Evolutionary conservation across 1,140 invertebrate genomes (phyloP), one percentile per base, ranked within the genome.

Genomic region (Conus betulinus): DNA sequence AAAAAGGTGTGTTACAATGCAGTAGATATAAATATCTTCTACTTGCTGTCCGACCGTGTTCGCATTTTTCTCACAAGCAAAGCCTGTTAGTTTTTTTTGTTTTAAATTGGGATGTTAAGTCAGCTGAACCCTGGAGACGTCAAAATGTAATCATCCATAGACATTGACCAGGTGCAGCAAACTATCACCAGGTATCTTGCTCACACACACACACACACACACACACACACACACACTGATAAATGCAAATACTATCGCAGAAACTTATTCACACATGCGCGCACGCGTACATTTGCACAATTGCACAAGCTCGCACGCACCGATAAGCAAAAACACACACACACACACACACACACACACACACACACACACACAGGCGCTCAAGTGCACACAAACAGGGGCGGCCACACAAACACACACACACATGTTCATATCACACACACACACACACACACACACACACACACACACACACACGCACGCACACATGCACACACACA

Each of bases 261-360:
- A 60, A 60, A 55, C 81, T 55, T 52, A 83, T 2, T 7, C 51
- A 83, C 81, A 55, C 81, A 83, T 52, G 23, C 81, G 55, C 81
- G 23, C 81, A 83, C 81, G 25, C 55, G 17, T 5, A 63, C 20
- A 85, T 17, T 51, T 20, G 17, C 39, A 51, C 51, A 17, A 5
- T 25, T 5, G 25, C 17, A 51, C 78, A 81, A 8, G 51, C 78
- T 25, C 8, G 51, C 13, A 81, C 27, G 51, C 27, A 81, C 5
- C 6, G 10, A 1, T 27, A 79, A 17, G 25, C 78, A 79, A 7
- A 79, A 13, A 79, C 78, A 79, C 78, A 79, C 78, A 79, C 78
- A 79, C 78, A 79, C 78, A 79, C 78, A 79, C 78, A 79, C 78
- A 79, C 78, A 79, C 78, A 79, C 78, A 81, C 78, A 51, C 78